Evolutionary conservation across 2,113 vertebrate genomes (phyloP), one percentile per base, ranked within the genome.

Genomic region (Diglossa brunneiventris): DNA sequence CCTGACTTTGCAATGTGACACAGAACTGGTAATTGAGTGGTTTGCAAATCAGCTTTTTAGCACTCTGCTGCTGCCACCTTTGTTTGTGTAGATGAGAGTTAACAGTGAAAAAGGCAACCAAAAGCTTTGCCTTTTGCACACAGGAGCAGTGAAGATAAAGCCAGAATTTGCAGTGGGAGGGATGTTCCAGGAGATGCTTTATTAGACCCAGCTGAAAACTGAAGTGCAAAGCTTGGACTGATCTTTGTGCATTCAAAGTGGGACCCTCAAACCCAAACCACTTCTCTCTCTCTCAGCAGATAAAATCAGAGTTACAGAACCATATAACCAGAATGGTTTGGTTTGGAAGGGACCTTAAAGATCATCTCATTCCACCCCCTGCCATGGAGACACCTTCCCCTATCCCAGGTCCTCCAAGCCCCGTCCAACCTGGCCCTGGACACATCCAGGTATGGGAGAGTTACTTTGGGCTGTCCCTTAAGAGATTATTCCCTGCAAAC

Each of bases 1-100:
- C 95, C 87, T 97, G 96, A 97, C 96, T 91, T 97, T 97, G 94
- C 80, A 52, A 12, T 33, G 61, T 46, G 90, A 73, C 35, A 41
- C 5, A 80, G 73, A 78, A 66, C 61, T 73, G 84, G 90, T 49
- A 70, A 89, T 42, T 80, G 74, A 47, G 37, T 49, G 70, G 22
- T 80, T 91, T 81, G 28, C 68, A 94, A 92, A 90, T 96, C 69
- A 88, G 21, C 31, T 41, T 86, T 93, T 96, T 39, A 58, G 84
- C 69, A 59, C 37, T 76, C 53, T 84, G 52, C 68, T 88, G 77
- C 75, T 70, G 58, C 74, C 70, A 67, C 59, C 64, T 88, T 87
- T 82, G 70, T 8, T 83, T 17, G 26, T 20, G 19, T 6, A 37
- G 68, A 28, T 11, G 37, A 41, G 66, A 56, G 41, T 20, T 90